A percentile compares a stretch with the other conserved stretches of the same genome.
Conservation (phyloP, 92 coral and sea anemone species). For the Phenganax marumi region DNA sequence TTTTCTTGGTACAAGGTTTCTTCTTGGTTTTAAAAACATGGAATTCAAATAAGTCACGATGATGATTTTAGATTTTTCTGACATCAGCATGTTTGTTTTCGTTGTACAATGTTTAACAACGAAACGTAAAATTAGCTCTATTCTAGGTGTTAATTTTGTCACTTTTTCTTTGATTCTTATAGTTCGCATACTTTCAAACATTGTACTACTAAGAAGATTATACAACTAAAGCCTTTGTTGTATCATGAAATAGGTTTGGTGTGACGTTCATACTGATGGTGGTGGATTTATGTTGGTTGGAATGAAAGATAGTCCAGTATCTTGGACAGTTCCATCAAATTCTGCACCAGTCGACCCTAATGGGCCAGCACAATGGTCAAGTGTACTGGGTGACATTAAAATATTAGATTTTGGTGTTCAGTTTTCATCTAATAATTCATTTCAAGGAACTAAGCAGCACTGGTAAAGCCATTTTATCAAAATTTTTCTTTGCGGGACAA, state of each 20-base stretch:
- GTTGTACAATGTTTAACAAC: no score
- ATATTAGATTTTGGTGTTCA: conserved; percentile 25
- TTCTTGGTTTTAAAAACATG: no score
- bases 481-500: not conserved
- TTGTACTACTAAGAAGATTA: no score
- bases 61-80: no score
- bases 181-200: no score
- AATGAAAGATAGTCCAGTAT: conserved; percentile 26
- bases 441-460: conserved; percentile 4
- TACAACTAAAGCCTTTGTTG: no score
- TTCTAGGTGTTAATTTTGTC: no score
- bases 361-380: conserved; percentile 30
- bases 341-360: conserved; percentile 8
- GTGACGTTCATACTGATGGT: conserved; percentile 38
- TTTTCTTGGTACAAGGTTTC: no score
- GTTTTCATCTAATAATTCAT: not conserved
- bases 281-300: conserved; percentile 36
- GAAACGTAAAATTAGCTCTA: no score
- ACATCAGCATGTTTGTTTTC: no score
- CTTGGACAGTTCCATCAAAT: conserved; percentile 37
- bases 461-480: not conserved
- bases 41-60: no score
- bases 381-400: not conserved
- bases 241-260: conserved; percentile 6
- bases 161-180: no score